Evolutionary conservation across 2,797 vertebrate genomes (phyloP), one percentile per base, ranked within the genome.

Genomic region (Choloepus didactylus): DNA sequence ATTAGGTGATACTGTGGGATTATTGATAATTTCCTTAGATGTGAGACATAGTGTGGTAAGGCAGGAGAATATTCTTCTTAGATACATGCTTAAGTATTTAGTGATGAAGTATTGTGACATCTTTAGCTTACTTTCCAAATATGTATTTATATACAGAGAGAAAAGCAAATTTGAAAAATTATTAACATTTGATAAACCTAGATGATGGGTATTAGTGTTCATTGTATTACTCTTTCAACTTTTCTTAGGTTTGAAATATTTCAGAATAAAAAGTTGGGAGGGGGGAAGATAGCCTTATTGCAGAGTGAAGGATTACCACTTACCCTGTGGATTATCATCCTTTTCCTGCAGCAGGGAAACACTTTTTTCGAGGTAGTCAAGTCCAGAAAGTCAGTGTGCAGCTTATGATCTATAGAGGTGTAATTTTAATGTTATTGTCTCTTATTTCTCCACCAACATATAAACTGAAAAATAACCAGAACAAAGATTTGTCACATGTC

Each of bases 181-280:
- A 8, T 72, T 85, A 72, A 38, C 54, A 79, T 21, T 38, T 91
- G 75, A 9, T 18, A 15, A 38, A 19, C 38, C 29, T 59, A 41
- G 38, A 38, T 29, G 8, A 41, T 1, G 31, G 59, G 12, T 85
- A 56, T 2, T 12, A 54, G 15, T 81, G 27, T 73, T 75, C 14
- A 38, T 25, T 64, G 18, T 80, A 38, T 87, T 46, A 38, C 49
- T 91, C 16, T 31, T 38, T 86, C 9, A 60, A 67, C 49, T 94
- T 87, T 87, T 70, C 27, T 60, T 72, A 91, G 35, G 35, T 75
- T 87, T 75, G 49, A 94, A 54, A 59, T 73, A 66, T 49, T 91
- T 91, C 49, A 25, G 35, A 79, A 72, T 56, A 35, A 90, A 54
- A 44, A 72, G 66, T 27, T 60, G 72, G n/a, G 25, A 15, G 11